Conservation (phyloP, 2,888 invertebrate genomes). For the Eilema griseolum region DNA sequence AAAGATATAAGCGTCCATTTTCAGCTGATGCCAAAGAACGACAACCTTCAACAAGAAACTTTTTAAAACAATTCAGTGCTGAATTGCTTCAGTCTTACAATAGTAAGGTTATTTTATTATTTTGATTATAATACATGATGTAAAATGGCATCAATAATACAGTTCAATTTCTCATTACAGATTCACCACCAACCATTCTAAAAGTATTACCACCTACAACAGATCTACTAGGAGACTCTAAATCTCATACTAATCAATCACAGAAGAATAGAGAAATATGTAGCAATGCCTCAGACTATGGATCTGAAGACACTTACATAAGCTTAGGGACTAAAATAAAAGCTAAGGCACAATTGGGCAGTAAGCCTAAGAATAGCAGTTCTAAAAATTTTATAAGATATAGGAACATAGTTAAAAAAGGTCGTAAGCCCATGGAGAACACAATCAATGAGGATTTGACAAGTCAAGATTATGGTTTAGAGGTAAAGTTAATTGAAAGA, state of each 20-base stretch:
- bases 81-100: constrained; percentile 75
- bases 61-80: constrained; percentile 75
- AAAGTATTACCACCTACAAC: constrained; percentile 78
- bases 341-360: constrained; percentile 78
- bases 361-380: constrained; percentile 68
- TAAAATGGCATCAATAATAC: not conserved
- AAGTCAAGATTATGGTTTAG: constrained; percentile 70
- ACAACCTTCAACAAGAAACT: constrained; percentile 69
- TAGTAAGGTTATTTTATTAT: constrained; percentile 56
- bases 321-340: constrained; percentile 85
- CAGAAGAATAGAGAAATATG: constrained; percentile 68
- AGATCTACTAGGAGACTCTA: constrained; percentile 67
- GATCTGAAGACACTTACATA: constrained; percentile 83
- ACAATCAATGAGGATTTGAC: constrained; percentile 56
- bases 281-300: constrained; percentile 81
- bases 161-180: constrained; percentile 56
- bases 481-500: constrained; percentile 76
- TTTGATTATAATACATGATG: not conserved
- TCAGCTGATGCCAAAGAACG: constrained; percentile 80
- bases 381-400: constrained; percentile 73
- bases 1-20: constrained; percentile 78
- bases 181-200: constrained; percentile 66
- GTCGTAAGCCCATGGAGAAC: constrained; percentile 68
- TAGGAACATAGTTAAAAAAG: constrained; percentile 71
- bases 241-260: constrained; percentile 53